A percentile compares a stretch with the other conserved stretches of the same genome.
Evolutionary conservation across 2,888 invertebrate species (phyloP).

Genomic region (Eubasilissa splendida): DNA sequence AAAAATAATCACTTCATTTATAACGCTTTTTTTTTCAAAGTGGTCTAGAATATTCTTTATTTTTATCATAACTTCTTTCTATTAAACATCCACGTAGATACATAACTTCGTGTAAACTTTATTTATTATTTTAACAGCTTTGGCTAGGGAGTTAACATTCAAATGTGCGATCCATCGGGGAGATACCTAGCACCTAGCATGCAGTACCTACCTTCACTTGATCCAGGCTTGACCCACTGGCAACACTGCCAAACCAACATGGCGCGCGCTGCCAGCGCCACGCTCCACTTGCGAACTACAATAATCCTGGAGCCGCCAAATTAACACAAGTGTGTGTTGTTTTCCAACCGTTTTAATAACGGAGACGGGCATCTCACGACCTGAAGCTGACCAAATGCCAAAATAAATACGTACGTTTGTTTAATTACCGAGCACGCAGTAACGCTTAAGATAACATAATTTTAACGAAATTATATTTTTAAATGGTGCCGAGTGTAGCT

Average conservation of each 20-base stretch:
- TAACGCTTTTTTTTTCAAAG: no score
- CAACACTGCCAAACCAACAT: slow-evolving; percentile 54
- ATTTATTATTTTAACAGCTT: slow-evolving; percentile 2
- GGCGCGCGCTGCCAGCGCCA: slow-evolving; percentile 46
- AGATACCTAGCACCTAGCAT: not conserved
- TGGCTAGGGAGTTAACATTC: not conserved
- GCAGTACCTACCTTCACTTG: slow-evolving; percentile 11
- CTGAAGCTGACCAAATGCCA: not conserved
- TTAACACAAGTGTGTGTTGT: slow-evolving; percentile 30
- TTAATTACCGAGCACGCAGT: not conserved
- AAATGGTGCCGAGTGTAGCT: no score
- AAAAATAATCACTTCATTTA: no score
- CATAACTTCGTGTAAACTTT: not conserved
- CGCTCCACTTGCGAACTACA: slow-evolving; percentile 55
- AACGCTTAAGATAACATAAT: not conserved
- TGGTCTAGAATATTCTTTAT: no score
- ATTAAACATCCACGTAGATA: no score
- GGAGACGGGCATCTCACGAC: not conserved
- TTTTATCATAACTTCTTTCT: no score
- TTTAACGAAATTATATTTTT: not conserved
- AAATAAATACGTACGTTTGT: not conserved
- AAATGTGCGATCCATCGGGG: not conserved
- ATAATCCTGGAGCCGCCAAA: slow-evolving; percentile 43
- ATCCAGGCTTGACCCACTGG: slow-evolving; percentile 57
- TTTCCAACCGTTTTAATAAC: slow-evolving; percentile 32